Evolutionary conservation across 2,888 invertebrate species (phyloP).

Genomic region (Torymus texanus): DNA sequence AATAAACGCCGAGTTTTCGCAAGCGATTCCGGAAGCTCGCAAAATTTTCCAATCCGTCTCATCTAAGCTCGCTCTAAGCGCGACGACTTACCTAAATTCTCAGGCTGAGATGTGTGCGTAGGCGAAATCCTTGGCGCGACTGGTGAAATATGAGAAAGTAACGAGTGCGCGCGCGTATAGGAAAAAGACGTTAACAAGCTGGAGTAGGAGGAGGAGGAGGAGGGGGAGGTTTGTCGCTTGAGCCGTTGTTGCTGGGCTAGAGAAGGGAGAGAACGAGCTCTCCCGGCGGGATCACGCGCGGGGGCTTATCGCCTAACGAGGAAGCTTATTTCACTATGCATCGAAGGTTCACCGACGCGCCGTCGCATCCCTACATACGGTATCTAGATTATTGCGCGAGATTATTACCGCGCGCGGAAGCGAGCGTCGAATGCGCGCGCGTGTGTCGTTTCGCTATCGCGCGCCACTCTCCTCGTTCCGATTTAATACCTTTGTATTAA

Average conservation of each 20-base stretch:
- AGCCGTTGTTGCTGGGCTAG: background rate
- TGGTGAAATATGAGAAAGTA: constrained; percentile 29
- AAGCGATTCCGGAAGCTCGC: too few relatives aligned
- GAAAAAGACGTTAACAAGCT: constrained; percentile 33
- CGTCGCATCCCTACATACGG: background rate
- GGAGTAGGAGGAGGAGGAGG: background rate
- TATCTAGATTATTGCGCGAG: constrained; percentile 46
- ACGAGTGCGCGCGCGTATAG: constrained; percentile 1
- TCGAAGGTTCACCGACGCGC: constrained; percentile 13
- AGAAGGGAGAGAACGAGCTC: too few relatives aligned
- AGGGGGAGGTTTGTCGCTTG: background rate
- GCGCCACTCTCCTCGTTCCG: constrained; percentile 2
- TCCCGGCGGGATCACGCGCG: background rate
- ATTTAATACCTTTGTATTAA: constrained; percentile 46
- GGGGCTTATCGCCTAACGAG: constrained; percentile 49
- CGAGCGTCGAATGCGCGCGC: background rate
- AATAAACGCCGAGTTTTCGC: too few relatives aligned
- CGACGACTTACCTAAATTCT: background rate
- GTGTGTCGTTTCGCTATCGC: constrained; percentile 4
- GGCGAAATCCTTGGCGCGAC: background rate
- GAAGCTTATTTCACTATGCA: constrained; percentile 44
- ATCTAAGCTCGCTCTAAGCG: background rate
- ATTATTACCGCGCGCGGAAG: constrained; percentile 20
- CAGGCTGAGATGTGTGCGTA: background rate
- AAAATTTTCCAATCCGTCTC: too few relatives aligned